Percentiles rank a stretch among this genome's conserved stretches.
These are phyloP conservation scores for Malurus leucopterus DNA, from an alignment of 2,797 vertebrate genomes.

Conservation along the genomic window DNA sequence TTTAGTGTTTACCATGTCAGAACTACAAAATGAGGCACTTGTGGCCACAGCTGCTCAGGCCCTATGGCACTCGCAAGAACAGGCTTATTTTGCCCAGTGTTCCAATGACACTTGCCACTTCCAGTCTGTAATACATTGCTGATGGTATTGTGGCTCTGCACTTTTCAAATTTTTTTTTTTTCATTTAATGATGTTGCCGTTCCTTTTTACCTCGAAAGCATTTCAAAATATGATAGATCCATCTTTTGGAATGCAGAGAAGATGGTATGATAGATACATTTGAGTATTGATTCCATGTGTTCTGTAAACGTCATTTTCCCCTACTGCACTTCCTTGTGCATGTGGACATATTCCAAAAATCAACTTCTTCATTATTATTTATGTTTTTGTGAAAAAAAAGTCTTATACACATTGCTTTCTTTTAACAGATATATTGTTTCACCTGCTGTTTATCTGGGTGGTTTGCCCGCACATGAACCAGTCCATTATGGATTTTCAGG, in stretches of 20 bases:
- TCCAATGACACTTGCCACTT: neutral
- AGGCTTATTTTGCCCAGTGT: neutral
- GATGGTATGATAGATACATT: neutral
- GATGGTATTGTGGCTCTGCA: neutral
- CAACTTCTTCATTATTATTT: neutral
- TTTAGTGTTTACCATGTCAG: neutral
- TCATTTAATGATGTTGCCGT: accelerated
- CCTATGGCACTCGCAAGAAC: neutral
- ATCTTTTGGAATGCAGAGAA: neutral
- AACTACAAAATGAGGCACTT: neutral
- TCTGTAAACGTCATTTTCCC: neutral
- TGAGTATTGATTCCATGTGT: neutral
- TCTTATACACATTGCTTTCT: neutral
- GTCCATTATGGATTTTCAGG: slow-evolving; percentile 20
- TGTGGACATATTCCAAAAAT: neutral
- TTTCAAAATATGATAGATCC: neutral
- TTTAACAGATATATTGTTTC: slow-evolving; percentile 16
- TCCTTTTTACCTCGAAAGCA: neutral
- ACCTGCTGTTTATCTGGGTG: neutral
- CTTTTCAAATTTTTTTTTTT: neutral
- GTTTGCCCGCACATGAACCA: neutral
- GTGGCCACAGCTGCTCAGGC: neutral
- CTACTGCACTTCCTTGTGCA: neutral
- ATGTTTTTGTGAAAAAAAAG: neutral
- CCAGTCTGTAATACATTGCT: too few relatives aligned